These are phyloP conservation scores for Malacoctenus gilli DNA, from an alignment of 2,797 vertebrate species.

Conservation along the genomic window DNA sequence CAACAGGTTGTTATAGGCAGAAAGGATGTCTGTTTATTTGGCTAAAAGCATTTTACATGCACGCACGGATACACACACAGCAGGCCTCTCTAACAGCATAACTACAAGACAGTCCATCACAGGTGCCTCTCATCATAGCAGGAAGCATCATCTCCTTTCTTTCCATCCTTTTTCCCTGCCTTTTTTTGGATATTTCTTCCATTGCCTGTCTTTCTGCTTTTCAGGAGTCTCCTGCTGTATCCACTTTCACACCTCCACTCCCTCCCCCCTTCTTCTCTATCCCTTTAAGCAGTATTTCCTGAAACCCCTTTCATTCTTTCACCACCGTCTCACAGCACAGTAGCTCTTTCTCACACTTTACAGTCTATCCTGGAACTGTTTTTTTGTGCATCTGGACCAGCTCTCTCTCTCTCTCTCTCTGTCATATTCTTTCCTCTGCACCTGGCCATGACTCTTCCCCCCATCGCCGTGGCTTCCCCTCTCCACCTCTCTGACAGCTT, in stretches of 20 bases:
- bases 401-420: slow-evolving; percentile 22
- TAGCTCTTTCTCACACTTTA: slow-evolving; percentile 29
- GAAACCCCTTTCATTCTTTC: slow-evolving; percentile 51
- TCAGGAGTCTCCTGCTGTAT: slow-evolving; percentile 30
- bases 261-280: slow-evolving; percentile 20
- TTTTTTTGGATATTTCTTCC: slow-evolving; percentile 7
- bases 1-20: no score
- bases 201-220: slow-evolving; percentile 23
- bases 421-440: slow-evolving; percentile 65
- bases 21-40: no score
- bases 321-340: slow-evolving; percentile 16
- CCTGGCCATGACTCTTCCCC: slow-evolving; percentile 70
- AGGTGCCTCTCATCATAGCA: slow-evolving; percentile 34
- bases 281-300: slow-evolving; percentile 49
- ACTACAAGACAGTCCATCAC: slow-evolving; percentile 27
- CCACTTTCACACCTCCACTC: slow-evolving; percentile 40
- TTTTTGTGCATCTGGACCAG: slow-evolving; percentile 42
- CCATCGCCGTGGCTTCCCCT: slow-evolving; percentile 73
- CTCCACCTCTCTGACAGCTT: slow-evolving; percentile 77
- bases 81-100: no score
- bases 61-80: slow-evolving; percentile 13
- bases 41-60: no score
- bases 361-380: slow-evolving; percentile 38
- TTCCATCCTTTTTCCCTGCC: neutral
- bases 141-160: slow-evolving; percentile 32